A percentile compares a stretch with the other conserved stretches of the same genome.
Evolutionary conservation across 2,797 vertebrate genomes (phyloP).

Genomic region (Heliangelus exortis): DNA sequence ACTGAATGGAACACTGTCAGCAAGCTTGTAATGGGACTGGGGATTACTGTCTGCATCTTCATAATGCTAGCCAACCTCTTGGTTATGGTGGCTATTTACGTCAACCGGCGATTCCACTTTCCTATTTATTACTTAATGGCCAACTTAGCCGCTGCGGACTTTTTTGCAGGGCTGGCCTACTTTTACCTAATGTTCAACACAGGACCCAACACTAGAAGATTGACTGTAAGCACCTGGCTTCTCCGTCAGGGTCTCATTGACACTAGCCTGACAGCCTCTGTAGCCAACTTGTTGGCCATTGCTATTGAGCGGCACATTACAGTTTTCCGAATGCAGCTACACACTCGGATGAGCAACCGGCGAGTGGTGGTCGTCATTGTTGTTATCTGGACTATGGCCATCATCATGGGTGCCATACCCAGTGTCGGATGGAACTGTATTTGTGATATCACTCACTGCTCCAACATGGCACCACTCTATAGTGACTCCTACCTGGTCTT

Average conservation of each 20-base stretch:
- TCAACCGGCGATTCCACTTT: slow-evolving; percentile 99
- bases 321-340: slow-evolving; percentile 98
- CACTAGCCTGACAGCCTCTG: slow-evolving; percentile 95
- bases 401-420: slow-evolving; percentile 96
- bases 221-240: slow-evolving; percentile 96
- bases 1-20: slow-evolving; percentile 96
- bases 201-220: slow-evolving; percentile 93
- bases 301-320: slow-evolving; percentile 99
- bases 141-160: slow-evolving; percentile 97
- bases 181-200: slow-evolving; percentile 99
- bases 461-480: slow-evolving; percentile 98
- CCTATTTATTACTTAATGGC: slow-evolving; percentile 99
- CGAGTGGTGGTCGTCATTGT: slow-evolving; percentile 97
- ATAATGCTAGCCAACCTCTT: slow-evolving; percentile 99
- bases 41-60: slow-evolving; percentile 98
- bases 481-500: slow-evolving; percentile 98
- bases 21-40: slow-evolving; percentile 97
- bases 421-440: slow-evolving; percentile 99
- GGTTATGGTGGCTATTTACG: slow-evolving; percentile 98
- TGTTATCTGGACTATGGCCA: slow-evolving; percentile 99
- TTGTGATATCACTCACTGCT: slow-evolving; percentile 90
- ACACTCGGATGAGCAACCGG: slow-evolving; percentile 98
- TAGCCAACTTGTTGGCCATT: slow-evolving; percentile 96
- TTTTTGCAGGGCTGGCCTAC: slow-evolving; percentile 97
- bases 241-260: slow-evolving; percentile 97